Conservation (phyloP, 2,888 invertebrate genomes). For the Sthenelais limicola region DNA sequence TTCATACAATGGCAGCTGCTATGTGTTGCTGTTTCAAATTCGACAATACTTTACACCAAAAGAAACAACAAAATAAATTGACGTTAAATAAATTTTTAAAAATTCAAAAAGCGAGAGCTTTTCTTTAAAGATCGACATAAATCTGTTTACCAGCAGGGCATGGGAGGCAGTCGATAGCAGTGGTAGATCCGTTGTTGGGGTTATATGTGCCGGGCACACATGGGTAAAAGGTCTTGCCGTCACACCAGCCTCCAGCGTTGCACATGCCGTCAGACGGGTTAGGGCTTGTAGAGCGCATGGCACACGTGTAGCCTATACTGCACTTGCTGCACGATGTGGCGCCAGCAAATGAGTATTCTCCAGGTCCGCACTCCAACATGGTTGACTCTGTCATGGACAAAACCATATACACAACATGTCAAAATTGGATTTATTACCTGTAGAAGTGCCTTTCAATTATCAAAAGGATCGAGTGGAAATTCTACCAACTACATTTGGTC, state of each 20-base stretch:
- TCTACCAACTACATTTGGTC: too few relatives aligned
- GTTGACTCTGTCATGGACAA: constrained; percentile 54
- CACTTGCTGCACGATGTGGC: constrained; percentile 58
- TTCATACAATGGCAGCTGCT: too few relatives aligned
- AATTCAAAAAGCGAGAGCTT: too few relatives aligned
- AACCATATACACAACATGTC: too few relatives aligned
- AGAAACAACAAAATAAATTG: too few relatives aligned
- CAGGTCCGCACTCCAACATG: constrained; percentile 63
- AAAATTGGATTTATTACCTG: too few relatives aligned
- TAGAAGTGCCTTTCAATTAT: too few relatives aligned
- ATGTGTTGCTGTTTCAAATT: too few relatives aligned
- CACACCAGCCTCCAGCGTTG: constrained; percentile 65
- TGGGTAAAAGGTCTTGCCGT: constrained; percentile 60
- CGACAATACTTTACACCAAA: too few relatives aligned
- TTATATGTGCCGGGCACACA: constrained; percentile 68
- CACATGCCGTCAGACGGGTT: constrained; percentile 60
- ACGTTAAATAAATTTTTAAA: too few relatives aligned
- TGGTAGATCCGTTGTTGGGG: constrained; percentile 59
- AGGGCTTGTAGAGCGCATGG: constrained; percentile 60
- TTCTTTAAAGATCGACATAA: too few relatives aligned
- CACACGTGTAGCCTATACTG: constrained; percentile 64
- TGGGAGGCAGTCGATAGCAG: constrained; percentile 55
- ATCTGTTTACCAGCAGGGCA: constrained; percentile 63
- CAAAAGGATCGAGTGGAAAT: too few relatives aligned
- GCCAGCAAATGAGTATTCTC: constrained; percentile 62